Base-by-base conservation (phyloP, 2,888 invertebrate genomes). In the Netelia inedita region DNA sequence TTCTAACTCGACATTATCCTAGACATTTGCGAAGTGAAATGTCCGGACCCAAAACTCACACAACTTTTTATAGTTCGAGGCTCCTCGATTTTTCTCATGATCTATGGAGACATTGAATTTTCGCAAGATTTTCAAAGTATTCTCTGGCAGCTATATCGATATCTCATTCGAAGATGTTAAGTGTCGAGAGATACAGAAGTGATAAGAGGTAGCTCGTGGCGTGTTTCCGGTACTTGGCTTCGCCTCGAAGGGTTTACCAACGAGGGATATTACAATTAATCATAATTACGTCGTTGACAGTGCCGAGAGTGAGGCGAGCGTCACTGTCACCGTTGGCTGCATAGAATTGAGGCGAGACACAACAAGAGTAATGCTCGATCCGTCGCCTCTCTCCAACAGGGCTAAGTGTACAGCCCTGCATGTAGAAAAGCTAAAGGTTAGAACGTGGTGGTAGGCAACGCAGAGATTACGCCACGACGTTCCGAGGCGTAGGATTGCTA, bases 271-370 rank as follows among this genome's bases (percentile, higher is more conserved):
- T 88, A 89, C 86, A 88, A 88, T 89, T 88, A 89, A 89, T 89
- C 89, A 89, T 89, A 89, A 89, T 89, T 89, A 89, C 86, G 88
- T 89, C 89, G 87, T 78, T 79, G 82, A 85, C 89, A 89, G 83
- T 86, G 81, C 66, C 6, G 21, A 43, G 61, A 59, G 23, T 43
- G 23, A 53, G 66, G 10, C 79, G 41, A 11, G 43, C 14, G 43
- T 69, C 53, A 21, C 5, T 61, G 1, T 61, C 43, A 21, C 66
- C 46, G 55, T 50, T 16, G 50, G 41, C 57, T 66, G 14, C 8
- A 46, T 11, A 35, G 11, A 28, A 69, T 16, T 23, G 35, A 41
- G 66, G 71, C 53, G 14, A 72, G 82, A 82, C 80, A 85, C 83
- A 85, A 85, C 88, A 87, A 85, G 86, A 80, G 88, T 84, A 86